phyloP scores from a whole-genome alignment of 2,888 invertebrate genomes.

The Salticus scenicus region DNA sequence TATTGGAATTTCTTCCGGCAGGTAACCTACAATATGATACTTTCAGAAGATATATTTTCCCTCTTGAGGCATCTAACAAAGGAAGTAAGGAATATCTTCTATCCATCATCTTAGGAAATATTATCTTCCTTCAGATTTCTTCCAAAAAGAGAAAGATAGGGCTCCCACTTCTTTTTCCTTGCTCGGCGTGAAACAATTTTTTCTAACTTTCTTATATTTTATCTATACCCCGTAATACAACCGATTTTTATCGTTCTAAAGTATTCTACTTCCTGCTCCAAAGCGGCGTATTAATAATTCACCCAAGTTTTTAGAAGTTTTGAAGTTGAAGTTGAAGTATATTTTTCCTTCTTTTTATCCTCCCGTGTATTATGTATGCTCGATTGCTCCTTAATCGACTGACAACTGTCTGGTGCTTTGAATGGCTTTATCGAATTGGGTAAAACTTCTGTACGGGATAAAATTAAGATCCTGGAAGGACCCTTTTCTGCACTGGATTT shows the following conservation, averaged over 20 bases:
- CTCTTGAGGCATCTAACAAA: slow-evolving; percentile 27
- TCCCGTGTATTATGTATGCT: slow-evolving; percentile 22
- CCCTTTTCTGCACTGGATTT: background rate
- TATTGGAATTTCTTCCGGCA: background rate
- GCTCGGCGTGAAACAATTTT: slow-evolving; percentile 19
- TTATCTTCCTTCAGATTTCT: slow-evolving; percentile 60
- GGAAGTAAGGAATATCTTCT: slow-evolving; percentile 39
- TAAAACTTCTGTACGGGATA: background rate
- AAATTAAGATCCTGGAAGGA: no score
- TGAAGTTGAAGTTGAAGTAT: slow-evolving; percentile 1
- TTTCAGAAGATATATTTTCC: slow-evolving; percentile 2
- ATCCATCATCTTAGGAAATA: slow-evolving; percentile 63
- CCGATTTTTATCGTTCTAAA: slow-evolving; percentile 64
- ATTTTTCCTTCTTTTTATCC: slow-evolving; percentile 7
- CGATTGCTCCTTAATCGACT: slow-evolving; percentile 64
- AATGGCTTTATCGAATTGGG: slow-evolving; percentile 33
- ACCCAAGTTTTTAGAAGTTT: slow-evolving; percentile 36
- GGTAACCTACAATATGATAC: background rate
- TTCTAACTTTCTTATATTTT: slow-evolving; percentile 17
- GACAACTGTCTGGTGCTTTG: slow-evolving; percentile 54
- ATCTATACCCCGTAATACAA: slow-evolving; percentile 52
- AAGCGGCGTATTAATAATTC: slow-evolving; percentile 61
- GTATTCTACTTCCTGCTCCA: slow-evolving; percentile 39
- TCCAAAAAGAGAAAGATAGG: slow-evolving; percentile 15
- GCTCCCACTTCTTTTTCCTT: background rate